Evolutionary conservation across 2,113 vertebrate species (phyloP), one percentile per base, ranked within the genome.

Genomic region (Panthera tigris): DNA sequence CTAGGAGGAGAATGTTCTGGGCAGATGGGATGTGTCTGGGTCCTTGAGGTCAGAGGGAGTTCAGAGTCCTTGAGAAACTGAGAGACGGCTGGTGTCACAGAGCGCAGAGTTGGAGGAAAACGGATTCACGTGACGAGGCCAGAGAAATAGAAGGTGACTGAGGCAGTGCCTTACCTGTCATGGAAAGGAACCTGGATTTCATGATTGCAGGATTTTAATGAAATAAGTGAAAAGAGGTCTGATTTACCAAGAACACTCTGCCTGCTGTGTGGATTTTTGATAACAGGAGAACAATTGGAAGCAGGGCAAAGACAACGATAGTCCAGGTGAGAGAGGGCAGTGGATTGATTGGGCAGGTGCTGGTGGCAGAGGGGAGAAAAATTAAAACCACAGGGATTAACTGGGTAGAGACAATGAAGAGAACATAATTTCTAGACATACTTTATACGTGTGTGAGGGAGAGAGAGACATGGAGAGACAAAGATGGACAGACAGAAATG

Each of bases 141-240:
- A n/a, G 71, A 45, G 65, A 33, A 41, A 8, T 3, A 18, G 57
- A n/a, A 84, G 50, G 29, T 11, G 19, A 82, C 66, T 19, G 31
- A n/a, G 6, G 11, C 14, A 4, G 33, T 0, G 45, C 23, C 16
- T 63, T 27, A 4, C 19, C 48, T 91, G 57, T 80, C 71, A 65
- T 0, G 2, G 87, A 19, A 33, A 61, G n/a, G 83, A 57, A 66
- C 61, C 48, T 84, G 73, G 65, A 27, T 45, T 76, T 92, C 14
- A 50, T 63, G 87, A 52, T 71, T 25, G 27, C 36, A 82, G 65
- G 19, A n/a, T 85, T 84, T 94, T 90, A 95, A 83, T 63, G 52
- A 79, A 65, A 50, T 45, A 69, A 80, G 61, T 57, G 52, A 88
- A 61, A 86, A 89, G 23, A 71, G 57, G 33, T 65, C n/a, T 19